A percentile compares a stretch with the other conserved stretches of the same genome.
These are phyloP conservation scores for Sanderia malayensis DNA, from an alignment of 30 jellyfish, hydroid and myxozoan species.

Conservation along the genomic window DNA sequence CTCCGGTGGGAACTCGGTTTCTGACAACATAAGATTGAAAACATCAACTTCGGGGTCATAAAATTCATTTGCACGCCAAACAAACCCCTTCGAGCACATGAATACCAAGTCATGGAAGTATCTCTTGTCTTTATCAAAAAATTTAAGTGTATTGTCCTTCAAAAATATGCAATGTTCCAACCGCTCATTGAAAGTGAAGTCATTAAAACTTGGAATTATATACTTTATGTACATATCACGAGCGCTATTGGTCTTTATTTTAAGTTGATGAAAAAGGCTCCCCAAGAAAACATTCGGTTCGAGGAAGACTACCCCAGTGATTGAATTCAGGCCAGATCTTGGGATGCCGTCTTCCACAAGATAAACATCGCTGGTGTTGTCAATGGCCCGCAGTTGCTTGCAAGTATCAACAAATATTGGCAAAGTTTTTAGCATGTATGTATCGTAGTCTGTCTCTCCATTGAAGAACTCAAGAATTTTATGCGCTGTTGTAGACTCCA, in stretches of 20 bases:
- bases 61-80: constrained; percentile 9
- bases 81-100: no score
- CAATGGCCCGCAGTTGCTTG: background rate
- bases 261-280: constrained; percentile 8
- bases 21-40: constrained; percentile 28
- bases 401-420: constrained; percentile 6
- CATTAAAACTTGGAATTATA: constrained; percentile 15
- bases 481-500: constrained; percentile 2
- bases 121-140: no score
- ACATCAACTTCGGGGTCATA: constrained; percentile 54
- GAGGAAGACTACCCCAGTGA: constrained; percentile 19
- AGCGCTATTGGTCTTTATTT: background rate
- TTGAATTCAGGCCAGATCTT: background rate
- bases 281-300: background rate
- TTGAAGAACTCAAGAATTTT: constrained; percentile 15
- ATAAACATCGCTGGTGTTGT: background rate
- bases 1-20: constrained; percentile 47
- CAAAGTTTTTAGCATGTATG: background rate
- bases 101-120: no score
- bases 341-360: background rate
- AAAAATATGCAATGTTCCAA: constrained; percentile 27
- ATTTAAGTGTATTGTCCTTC: constrained; percentile 5
- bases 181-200: constrained; percentile 14
- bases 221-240: constrained; percentile 9
- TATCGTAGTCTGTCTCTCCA: background rate